Percentiles rank a stretch among this genome's conserved stretches.
Evolutionary conservation across 1,140 invertebrate species (phyloP).

Genomic region (Papilio aristodemus): DNA sequence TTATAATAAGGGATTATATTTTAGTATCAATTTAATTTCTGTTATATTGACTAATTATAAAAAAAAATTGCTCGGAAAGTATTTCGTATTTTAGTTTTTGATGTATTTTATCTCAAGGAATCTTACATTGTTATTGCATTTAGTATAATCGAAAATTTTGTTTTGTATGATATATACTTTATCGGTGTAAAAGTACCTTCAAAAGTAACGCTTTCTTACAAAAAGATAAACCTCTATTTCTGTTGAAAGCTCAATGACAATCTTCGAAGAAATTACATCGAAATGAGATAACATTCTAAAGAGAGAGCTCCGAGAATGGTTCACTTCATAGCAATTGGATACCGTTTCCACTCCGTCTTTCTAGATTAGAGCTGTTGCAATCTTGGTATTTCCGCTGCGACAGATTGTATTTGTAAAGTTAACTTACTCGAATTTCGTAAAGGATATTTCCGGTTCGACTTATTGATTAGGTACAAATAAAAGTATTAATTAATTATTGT

Average conservation of each 20-base stretch:
- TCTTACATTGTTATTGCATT: too few relatives aligned
- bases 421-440: constrained; percentile 1
- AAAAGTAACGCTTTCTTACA: too few relatives aligned
- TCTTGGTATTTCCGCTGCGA: constrained; percentile 28
- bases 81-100: too few relatives aligned
- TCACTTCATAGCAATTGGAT: constrained; percentile 32
- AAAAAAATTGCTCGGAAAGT: too few relatives aligned
- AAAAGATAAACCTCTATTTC: constrained; percentile 9
- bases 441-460: not conserved
- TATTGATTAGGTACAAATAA: not conserved
- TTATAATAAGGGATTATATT: too few relatives aligned
- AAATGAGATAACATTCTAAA: constrained; percentile 30
- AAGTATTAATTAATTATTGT: too few relatives aligned
- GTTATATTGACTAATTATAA: too few relatives aligned
- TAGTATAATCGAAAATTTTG: too few relatives aligned
- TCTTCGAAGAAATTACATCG: constrained; percentile 25
- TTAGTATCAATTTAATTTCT: too few relatives aligned
- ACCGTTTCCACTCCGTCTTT: constrained; percentile 29
- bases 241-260: constrained; percentile 10
- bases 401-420: constrained; percentile 26
- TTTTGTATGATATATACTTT: too few relatives aligned
- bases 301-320: constrained; percentile 20
- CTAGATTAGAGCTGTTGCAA: constrained; percentile 33
- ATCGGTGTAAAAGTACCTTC: too few relatives aligned
- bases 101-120: too few relatives aligned